Evolutionary conservation across 2,113 vertebrate species (phyloP).

Genomic region (Melanotaenia duboulayi): DNA sequence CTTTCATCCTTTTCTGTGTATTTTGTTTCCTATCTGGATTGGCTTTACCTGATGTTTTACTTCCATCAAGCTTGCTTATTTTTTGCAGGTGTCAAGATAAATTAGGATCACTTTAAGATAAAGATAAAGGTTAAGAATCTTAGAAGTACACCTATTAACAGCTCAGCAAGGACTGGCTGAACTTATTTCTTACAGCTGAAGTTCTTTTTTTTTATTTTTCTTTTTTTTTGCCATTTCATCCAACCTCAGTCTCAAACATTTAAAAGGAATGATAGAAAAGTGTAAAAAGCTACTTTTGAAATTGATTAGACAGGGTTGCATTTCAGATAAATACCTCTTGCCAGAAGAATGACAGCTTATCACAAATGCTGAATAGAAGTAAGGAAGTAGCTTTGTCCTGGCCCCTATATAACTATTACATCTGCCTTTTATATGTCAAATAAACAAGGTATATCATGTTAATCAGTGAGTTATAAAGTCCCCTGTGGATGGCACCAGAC

Average conservation of each 20-base stretch:
- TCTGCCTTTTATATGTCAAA: neutral
- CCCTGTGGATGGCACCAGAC: neutral
- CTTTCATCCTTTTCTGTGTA: slow-evolving; percentile 3
- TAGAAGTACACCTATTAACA: too few relatives aligned
- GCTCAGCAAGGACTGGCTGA: too few relatives aligned
- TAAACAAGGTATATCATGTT: neutral
- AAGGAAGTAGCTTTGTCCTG: neutral
- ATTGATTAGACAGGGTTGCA: neutral
- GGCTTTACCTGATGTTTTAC: neutral
- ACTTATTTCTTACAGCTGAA: too few relatives aligned
- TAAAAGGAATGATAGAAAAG: neutral
- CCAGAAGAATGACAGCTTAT: neutral
- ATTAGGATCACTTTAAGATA: neutral
- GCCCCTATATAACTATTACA: neutral
- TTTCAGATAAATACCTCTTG: neutral
- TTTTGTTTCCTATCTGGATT: neutral
- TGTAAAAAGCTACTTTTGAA: neutral
- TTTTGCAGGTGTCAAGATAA: neutral
- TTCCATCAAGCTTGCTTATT: neutral
- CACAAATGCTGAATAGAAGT: neutral
- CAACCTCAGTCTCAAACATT: too few relatives aligned
- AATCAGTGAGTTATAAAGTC: neutral
- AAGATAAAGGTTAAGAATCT: neutral
- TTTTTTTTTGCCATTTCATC: too few relatives aligned
- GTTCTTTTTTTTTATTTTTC: too few relatives aligned